phyloP scores from a whole-genome alignment of 2,113 vertebrate species.

The Isurus oxyrinchus region DNA sequence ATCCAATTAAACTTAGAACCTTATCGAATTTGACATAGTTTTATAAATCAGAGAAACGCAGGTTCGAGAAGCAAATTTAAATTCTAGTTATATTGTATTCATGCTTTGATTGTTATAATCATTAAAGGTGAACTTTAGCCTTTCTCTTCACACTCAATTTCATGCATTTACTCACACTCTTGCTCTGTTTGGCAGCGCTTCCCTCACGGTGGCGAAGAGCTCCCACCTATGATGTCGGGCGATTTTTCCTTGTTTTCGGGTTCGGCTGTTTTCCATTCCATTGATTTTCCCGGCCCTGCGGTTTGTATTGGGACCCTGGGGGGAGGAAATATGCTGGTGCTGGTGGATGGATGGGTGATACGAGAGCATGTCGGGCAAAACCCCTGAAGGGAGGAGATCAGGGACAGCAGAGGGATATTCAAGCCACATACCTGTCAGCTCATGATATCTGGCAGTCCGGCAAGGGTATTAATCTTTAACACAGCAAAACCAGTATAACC shows the following conservation, averaged over 20 bases:
- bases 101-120: slow-evolving; percentile 33
- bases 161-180: not conserved
- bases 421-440: not conserved
- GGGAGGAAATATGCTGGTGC: not conserved
- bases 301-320: not conserved
- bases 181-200: not conserved
- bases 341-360: not conserved
- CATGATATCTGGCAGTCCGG: not conserved
- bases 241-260: not conserved
- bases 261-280: not conserved
- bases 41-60: slow-evolving; percentile 27
- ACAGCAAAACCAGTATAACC: too few relatives aligned
- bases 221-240: not conserved
- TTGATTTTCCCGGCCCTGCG: not conserved
- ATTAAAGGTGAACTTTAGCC: slow-evolving; percentile 27
- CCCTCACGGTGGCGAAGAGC: not conserved
- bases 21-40: slow-evolving; percentile 31
- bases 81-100: slow-evolving; percentile 1
- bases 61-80: slow-evolving; percentile 24
- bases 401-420: not conserved
- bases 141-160: slow-evolving; percentile 27
- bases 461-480: not conserved
- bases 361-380: not conserved
- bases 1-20: slow-evolving; percentile 32
- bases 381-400: not conserved